Conservation (phyloP, 1,140 invertebrate genomes). For the Parasteatoda tepidariorum region DNA sequence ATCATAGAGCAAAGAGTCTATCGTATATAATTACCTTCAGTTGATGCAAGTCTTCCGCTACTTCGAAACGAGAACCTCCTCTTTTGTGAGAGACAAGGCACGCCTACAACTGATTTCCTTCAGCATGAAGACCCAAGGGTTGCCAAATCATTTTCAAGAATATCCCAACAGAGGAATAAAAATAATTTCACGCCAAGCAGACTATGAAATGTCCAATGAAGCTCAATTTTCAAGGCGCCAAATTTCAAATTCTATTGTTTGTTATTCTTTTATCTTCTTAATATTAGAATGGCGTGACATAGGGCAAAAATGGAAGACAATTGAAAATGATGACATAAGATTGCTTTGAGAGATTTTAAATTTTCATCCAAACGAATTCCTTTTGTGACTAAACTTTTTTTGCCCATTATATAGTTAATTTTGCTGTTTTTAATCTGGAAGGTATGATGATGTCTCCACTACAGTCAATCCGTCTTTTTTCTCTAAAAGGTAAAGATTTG, state of each 20-base stretch:
- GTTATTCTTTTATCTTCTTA: too few relatives aligned
- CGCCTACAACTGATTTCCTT: conserved; percentile 20
- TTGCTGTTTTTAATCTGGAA: too few relatives aligned
- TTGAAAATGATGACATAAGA: too few relatives aligned
- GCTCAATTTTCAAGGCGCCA: neutral
- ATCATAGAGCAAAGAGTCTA: conserved; percentile 25
- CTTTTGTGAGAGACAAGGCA: neutral
- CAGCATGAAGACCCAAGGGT: neutral
- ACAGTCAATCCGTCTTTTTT: too few relatives aligned
- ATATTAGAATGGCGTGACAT: too few relatives aligned
- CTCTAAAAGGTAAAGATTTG: too few relatives aligned
- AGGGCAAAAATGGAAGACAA: too few relatives aligned
- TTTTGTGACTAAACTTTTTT: too few relatives aligned
- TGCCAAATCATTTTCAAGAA: neutral
- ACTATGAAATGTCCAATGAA: neutral
- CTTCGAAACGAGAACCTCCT: conserved; percentile 4
- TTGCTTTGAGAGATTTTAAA: too few relatives aligned
- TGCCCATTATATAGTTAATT: too few relatives aligned
- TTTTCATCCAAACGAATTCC: too few relatives aligned
- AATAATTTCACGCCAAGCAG: neutral
- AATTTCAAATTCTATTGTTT: neutral
- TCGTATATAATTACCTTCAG: conserved; percentile 47
- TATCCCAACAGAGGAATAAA: neutral
- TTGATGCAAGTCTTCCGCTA: conserved; percentile 27
- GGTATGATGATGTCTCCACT: too few relatives aligned